These are phyloP conservation scores for Sinohyriopsis cumingii DNA, from an alignment of 2,888 invertebrate species.

Conservation along the genomic window DNA sequence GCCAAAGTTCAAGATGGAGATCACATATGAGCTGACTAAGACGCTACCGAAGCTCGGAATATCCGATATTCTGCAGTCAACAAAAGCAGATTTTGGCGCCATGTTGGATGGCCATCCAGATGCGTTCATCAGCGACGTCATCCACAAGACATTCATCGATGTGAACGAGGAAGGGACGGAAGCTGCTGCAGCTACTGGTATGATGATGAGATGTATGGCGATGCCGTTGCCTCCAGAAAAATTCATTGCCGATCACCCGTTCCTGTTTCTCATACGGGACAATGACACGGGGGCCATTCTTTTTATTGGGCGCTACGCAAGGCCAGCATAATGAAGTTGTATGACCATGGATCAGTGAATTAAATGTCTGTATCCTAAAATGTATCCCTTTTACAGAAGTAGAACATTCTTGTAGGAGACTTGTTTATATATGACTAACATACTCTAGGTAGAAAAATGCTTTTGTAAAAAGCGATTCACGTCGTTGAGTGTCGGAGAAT, in stretches of 20 bases:
- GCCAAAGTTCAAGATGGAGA: constrained; percentile 53
- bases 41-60: constrained; percentile 47
- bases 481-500: no score
- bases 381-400: no score
- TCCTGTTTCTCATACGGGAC: constrained; percentile 33
- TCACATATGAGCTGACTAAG: constrained; percentile 28
- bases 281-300: constrained; percentile 22
- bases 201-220: constrained; percentile 6
- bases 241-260: constrained; percentile 39
- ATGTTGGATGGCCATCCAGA: constrained; percentile 19
- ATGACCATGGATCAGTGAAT: no score
- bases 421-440: no score
- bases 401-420: no score
- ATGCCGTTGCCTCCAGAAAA: constrained; percentile 7
- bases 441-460: no score
- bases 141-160: constrained; percentile 41
- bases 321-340: constrained; percentile 11
- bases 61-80: constrained; percentile 44
- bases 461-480: no score
- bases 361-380: no score
- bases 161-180: constrained; percentile 37
- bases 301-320: constrained; percentile 30
- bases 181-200: constrained; percentile 21
- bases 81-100: constrained; percentile 24
- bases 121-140: constrained; percentile 26